These are phyloP conservation scores for Drosophila kokeensis DNA, from an alignment of 2,888 invertebrate species.

Conservation along the genomic window DNA sequence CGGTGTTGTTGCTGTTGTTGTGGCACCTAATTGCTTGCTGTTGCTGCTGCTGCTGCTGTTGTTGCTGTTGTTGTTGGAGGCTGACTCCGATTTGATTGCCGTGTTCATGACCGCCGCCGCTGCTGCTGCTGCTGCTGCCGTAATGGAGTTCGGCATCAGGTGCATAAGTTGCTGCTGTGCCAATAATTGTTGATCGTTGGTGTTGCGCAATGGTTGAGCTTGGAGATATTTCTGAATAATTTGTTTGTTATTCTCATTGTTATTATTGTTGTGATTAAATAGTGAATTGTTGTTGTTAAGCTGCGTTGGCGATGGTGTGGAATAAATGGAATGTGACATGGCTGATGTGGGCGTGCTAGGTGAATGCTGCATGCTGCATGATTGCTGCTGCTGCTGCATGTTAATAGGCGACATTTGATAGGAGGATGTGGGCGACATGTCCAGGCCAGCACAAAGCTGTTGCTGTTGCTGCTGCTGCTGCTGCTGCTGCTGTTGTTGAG, in stretches of 20 bases:
- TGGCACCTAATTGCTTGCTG: constrained; percentile 52
- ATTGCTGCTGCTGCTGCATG: constrained; percentile 66
- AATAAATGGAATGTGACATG: constrained; percentile 71
- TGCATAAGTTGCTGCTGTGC: constrained; percentile 73
- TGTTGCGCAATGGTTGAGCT: constrained; percentile 74
- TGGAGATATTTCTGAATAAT: constrained; percentile 83
- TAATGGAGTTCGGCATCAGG: constrained; percentile 73
- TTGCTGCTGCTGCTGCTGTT: constrained; percentile 46
- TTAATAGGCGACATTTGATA: constrained; percentile 79
- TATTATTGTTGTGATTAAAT: constrained; percentile 68
- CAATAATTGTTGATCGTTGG: constrained; percentile 67
- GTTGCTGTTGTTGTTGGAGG: constrained; percentile 56
- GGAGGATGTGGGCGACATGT: constrained; percentile 70
- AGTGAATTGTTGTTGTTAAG: constrained; percentile 68
- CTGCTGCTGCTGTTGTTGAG: constrained; percentile 50
- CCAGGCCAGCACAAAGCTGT: constrained; percentile 67
- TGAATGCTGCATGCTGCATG: constrained; percentile 75
- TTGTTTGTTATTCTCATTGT: constrained; percentile 75
- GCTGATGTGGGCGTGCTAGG: constrained; percentile 64
- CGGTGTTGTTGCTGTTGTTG: constrained; percentile 68
- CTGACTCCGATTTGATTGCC: constrained; percentile 65
- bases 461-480: constrained; percentile 52
- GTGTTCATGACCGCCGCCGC: constrained; percentile 52
- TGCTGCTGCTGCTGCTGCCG: constrained; percentile 62
- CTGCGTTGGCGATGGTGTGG: constrained; percentile 80